These are phyloP conservation scores for Bombus soroeensis DNA, from an alignment of 1,140 invertebrate genomes.

Conservation along the genomic window DNA sequence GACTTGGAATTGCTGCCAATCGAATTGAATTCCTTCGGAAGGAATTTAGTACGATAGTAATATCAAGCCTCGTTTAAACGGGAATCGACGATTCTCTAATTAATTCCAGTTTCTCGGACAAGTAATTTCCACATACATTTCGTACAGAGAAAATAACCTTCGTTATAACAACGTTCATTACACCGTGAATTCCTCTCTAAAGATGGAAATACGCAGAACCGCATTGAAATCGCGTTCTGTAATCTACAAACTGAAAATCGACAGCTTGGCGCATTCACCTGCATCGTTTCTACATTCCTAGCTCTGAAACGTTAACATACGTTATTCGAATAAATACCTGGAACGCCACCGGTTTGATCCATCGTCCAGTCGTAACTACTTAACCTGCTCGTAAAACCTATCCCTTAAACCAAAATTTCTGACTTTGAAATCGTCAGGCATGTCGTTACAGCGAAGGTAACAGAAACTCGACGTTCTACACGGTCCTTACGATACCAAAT, in stretches of 20 bases:
- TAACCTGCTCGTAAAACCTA: background rate
- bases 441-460: background rate
- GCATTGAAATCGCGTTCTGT: background rate
- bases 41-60: background rate
- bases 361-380: background rate
- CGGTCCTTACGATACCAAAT: background rate
- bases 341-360: background rate
- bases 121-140: background rate
- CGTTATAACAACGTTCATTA: background rate
- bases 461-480: background rate
- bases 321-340: background rate
- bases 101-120: background rate
- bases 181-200: background rate
- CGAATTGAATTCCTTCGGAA: background rate
- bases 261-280: background rate
- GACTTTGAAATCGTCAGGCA: background rate
- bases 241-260: conserved; percentile 4
- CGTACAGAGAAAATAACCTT: background rate
- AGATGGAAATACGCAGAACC: background rate
- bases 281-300: conserved; percentile 1
- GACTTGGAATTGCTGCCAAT: background rate
- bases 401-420: background rate
- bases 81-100: background rate
- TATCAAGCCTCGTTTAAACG: background rate
- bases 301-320: background rate